Percentiles rank a stretch among this genome's conserved stretches.
These are phyloP conservation scores for Probosciger aterrimus DNA, from an alignment of 2,113 vertebrate genomes.

Conservation along the genomic window DNA sequence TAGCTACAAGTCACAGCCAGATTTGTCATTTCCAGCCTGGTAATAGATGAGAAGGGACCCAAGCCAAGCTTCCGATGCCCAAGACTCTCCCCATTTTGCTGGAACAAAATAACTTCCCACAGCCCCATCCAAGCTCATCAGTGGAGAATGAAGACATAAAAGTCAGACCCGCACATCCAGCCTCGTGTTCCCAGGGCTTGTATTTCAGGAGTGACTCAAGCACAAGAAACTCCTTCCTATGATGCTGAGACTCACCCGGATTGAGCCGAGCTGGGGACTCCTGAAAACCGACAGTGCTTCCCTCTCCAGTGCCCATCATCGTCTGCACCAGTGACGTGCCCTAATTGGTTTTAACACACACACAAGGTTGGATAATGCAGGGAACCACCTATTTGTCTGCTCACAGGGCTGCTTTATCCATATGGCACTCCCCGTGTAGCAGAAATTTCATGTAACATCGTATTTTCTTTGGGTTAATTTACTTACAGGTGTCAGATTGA, in stretches of 20 bases:
- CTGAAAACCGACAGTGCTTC: background rate
- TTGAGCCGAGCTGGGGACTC: background rate
- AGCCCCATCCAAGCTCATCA: background rate
- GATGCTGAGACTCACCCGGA: background rate
- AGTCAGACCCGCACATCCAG: background rate
- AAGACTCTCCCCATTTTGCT: background rate
- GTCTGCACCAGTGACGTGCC: background rate
- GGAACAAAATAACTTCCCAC: background rate
- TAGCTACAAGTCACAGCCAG: background rate
- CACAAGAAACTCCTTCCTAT: background rate
- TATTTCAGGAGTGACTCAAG: background rate
- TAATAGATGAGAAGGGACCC: background rate
- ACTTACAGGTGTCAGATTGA: background rate
- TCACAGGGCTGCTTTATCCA: background rate
- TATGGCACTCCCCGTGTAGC: background rate
- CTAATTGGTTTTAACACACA: background rate
- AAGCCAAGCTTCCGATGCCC: background rate
- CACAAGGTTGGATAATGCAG: background rate
- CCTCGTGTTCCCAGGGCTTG: fast-evolving
- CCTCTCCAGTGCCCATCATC: background rate
- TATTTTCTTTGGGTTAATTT: background rate
- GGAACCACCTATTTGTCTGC: background rate
- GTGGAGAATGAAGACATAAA: background rate
- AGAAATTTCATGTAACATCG: background rate
- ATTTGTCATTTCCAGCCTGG: background rate